Evolutionary conservation across 2,888 invertebrate genomes (phyloP).

Genomic region (Rhimphoctona megacephalus): DNA sequence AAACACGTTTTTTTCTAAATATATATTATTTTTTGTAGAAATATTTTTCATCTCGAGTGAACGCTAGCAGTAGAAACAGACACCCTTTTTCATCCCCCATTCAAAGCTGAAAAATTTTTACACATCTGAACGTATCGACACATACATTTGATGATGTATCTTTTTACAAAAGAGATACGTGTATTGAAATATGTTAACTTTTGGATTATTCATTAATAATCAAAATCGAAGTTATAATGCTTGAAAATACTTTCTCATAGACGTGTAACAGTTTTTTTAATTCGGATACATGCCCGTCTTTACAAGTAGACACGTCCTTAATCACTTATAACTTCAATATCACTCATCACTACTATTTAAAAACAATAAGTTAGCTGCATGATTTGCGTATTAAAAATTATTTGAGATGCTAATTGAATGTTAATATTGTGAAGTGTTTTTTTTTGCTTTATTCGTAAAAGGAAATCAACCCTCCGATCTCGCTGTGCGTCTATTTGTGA

Average conservation of each 20-base stretch:
- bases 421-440: constrained; percentile 1
- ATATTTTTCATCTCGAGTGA: constrained; percentile 9
- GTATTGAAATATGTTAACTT: not conserved
- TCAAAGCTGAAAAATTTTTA: not conserved
- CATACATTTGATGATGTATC: not conserved
- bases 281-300: not conserved
- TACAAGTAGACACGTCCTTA: not conserved
- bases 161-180: not conserved
- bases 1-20: not conserved
- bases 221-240: not conserved
- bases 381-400: constrained; percentile 29
- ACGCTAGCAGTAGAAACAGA: constrained; percentile 5
- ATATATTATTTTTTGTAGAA: not conserved
- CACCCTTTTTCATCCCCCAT: not conserved
- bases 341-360: not conserved
- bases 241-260: not conserved
- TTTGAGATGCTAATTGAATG: constrained; percentile 24
- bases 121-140: not conserved
- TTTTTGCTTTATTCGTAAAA: constrained; percentile 28
- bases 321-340: not conserved
- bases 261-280: not conserved
- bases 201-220: not conserved
- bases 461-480: constrained; percentile 8
- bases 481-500: constrained; percentile 4
- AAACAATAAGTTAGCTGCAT: constrained; percentile 28